phyloP scores from a whole-genome alignment of 2,888 invertebrate species.

The Luperina testacea region DNA sequence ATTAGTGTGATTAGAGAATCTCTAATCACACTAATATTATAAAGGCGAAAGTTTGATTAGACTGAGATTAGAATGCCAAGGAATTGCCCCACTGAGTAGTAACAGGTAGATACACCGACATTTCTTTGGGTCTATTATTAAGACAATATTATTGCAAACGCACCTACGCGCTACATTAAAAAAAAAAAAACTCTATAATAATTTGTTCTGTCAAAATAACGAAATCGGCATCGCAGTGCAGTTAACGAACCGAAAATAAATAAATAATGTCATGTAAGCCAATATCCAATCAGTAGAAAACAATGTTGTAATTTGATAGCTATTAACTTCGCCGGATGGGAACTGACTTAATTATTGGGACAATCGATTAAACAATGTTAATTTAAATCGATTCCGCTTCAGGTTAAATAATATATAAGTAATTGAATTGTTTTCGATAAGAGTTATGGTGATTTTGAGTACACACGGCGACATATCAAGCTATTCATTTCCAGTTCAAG shows the following conservation, averaged over 20 bases:
- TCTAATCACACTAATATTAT: no score
- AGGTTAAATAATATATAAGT: slow-evolving; percentile 18
- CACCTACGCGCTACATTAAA: not conserved
- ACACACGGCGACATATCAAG: no score
- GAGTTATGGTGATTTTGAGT: slow-evolving; percentile 1
- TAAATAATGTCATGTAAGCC: slow-evolving; percentile 60
- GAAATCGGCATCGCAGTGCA: slow-evolving; percentile 18
- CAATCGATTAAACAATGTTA: slow-evolving; percentile 68
- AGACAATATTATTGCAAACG: not conserved
- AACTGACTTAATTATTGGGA: slow-evolving; percentile 70
- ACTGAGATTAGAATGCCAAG: not conserved
- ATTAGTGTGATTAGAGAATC: no score
- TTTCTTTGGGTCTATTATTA: not conserved
- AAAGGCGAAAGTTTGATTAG: no score
- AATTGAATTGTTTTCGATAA: slow-evolving; percentile 17
- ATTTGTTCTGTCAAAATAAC: not conserved
- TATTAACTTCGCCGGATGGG: slow-evolving; percentile 66
- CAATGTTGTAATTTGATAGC: slow-evolving; percentile 71
- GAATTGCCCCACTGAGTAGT: not conserved
- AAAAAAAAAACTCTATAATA: not conserved
- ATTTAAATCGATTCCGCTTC: slow-evolving; percentile 67
- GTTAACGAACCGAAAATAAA: slow-evolving; percentile 58
- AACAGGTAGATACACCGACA: not conserved
- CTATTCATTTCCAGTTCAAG: no score
- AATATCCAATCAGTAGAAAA: slow-evolving; percentile 70